A percentile compares a stretch with the other conserved stretches of the same genome.
These are phyloP conservation scores for Rhopalosiphum maidis DNA, from an alignment of 1,140 invertebrate species.

Conservation along the genomic window DNA sequence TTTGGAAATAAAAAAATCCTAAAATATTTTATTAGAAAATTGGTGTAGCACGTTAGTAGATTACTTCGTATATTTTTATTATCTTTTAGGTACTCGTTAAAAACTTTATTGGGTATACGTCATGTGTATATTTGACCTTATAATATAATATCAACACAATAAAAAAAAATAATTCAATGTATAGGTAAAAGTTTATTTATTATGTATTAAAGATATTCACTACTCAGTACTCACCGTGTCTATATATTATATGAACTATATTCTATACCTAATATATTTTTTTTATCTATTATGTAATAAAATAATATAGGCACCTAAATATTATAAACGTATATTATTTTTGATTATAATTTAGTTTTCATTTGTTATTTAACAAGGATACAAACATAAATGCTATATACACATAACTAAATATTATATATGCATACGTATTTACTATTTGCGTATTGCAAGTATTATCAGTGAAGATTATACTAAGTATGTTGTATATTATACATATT, in stretches of 20 bases:
- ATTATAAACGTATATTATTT: not conserved
- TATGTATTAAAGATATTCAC: not conserved
- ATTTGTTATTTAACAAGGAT: not conserved
- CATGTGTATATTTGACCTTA: not conserved
- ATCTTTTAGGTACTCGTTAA: not conserved
- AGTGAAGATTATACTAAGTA: not conserved
- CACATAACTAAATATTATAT: too few species aligned
- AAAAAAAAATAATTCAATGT: not conserved
- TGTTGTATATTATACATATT: too few species aligned
- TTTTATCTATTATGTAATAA: not conserved
- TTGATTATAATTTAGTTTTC: not conserved
- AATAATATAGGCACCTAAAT: not conserved
- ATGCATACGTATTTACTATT: not conserved
- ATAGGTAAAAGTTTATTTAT: not conserved
- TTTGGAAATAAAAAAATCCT: not conserved
- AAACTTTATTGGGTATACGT: not conserved
- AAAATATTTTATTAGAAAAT: conserved; percentile 2
- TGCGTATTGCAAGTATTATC: not conserved
- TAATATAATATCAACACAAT: not conserved
- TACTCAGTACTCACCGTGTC: not conserved
- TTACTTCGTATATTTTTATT: not conserved
- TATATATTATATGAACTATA: too few species aligned
- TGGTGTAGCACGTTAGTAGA: not conserved
- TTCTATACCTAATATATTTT: too few species aligned
- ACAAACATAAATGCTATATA: not conserved